Percentiles rank a stretch among this genome's conserved stretches.
Conservation (phyloP, 2,888 invertebrate species). For the Tachina fera region DNA sequence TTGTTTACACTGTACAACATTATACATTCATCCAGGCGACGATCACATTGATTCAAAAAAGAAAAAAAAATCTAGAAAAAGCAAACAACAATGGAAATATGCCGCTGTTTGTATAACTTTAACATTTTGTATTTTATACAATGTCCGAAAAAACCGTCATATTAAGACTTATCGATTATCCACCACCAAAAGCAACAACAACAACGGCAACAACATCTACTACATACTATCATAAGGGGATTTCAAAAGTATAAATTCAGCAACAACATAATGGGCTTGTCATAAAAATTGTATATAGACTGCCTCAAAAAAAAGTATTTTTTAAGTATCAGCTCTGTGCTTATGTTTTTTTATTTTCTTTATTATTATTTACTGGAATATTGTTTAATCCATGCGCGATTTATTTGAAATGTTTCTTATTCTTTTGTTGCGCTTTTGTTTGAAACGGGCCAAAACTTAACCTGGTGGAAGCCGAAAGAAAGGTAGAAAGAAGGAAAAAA, state of each 20-base stretch:
- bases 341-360: background rate
- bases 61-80: conserved; percentile 17
- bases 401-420: conserved; percentile 49
- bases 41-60: conserved; percentile 44
- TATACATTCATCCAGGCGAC: conserved; percentile 57
- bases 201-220: conserved; percentile 5
- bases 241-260: conserved; percentile 41
- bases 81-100: conserved; percentile 52
- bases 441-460: conserved; percentile 32
- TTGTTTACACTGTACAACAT: conserved; percentile 10
- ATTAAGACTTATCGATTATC: conserved; percentile 67
- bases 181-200: conserved; percentile 40
- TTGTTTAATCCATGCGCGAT: conserved; percentile 63
- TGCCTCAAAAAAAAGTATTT: conserved; percentile 28
- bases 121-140: conserved; percentile 24
- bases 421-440: conserved; percentile 9
- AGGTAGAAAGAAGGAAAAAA: conserved; percentile 19
- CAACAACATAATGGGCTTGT: conserved; percentile 48
- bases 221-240: conserved; percentile 53
- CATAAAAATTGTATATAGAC: conserved; percentile 64
- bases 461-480: conserved; percentile 32
- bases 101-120: conserved; percentile 45
- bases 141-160: conserved; percentile 42
- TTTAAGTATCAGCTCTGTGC: background rate
- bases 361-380: conserved; percentile 53